Evolutionary conservation across 2,113 vertebrate genomes (phyloP), one percentile per base, ranked within the genome.

Genomic region (Cavia porcellus): DNA sequence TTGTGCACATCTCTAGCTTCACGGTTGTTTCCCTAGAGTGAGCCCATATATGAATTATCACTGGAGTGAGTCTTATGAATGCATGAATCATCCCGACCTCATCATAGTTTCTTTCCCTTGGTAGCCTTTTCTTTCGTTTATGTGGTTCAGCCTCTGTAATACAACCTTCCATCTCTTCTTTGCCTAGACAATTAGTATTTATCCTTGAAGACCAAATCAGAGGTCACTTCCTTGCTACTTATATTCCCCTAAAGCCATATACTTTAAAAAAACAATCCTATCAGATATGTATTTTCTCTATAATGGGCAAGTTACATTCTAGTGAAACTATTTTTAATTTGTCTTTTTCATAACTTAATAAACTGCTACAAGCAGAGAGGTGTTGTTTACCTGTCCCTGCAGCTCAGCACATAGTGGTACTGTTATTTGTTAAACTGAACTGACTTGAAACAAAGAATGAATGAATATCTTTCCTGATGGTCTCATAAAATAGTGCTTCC

Each of bases 381-480:
- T 64, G 17, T 62, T 74, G 14, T 47, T 81, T 45, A 61, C n/a
- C 3, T 38, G 19, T n/a, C 35, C 25, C 59, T 35, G 9, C 1
- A 57, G 45, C 32, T 22, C 70, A 74, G 59, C 59, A 72, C 52
- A 95, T 3, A 50, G 85, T 28, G 38, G 47, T 32, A 61, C 42
- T 86, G 42, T 45, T 83, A 80, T 80, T 59, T 85, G 25, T 72
- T 86, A 90, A 86, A 68, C 19, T 38, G 24, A 70, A 80, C 32
- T 72, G 74, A 92, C 62, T 62, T 25, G 35, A 86, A 77, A 89
- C 75, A 81, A 25, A 15, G 50, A 96, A 92, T 70, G 57, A 94
- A 84, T 88, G 62, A 95, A 3, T 55, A 82, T 45, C 61, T 86
- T 91, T 45, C 22, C 64, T 84, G 32, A 82, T 66, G 80, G 61